Evolutionary conservation across 2,888 invertebrate genomes (phyloP), one percentile per base, ranked within the genome.

Genomic region (Podotricha telesiphe): DNA sequence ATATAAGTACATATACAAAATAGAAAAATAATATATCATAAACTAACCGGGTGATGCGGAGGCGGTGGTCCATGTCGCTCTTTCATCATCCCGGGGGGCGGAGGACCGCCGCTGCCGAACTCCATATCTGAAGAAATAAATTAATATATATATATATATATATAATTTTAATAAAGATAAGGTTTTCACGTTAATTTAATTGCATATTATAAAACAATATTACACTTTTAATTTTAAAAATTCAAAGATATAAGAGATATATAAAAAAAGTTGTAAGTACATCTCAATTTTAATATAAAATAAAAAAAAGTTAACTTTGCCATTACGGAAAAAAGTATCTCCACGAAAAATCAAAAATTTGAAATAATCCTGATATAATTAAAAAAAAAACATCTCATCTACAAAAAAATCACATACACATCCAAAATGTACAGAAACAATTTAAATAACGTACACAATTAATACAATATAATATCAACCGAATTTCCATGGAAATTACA

Each of bases 21-120:
- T 7, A 51, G 5, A 51, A 13, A 28, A 28, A 15, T 7, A 53
- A 34, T 34, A 15, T n/a, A 48, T 65, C 6, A 28, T 28, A 28
- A 28, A 4, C 69, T 85, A 79, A 93, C 93, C 85, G 92, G 92
- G 75, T 93, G 93, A 73, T 92, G 93, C 1, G 90, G 92, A 10
- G 92, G 89, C 4, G 91, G 91, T 2, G 94, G 93, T 0, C 94
- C 93, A 75, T 91, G 91, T 78, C 94, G 91, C 68, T 95, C 94
- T 82, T 94, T 95, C 93, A 94, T 94, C 86, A 95, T 90, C 5
- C 94, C 94, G 19, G 94, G 90, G 0, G 88, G 91, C 51, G 92
- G 92, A 0, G 92, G 91, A 47, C 92, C 92, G 1, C 93, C 93
- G 73, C 93, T 89, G 0, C 93, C 92, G 75, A 83, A 93, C 58